Evolutionary conservation across 2,113 vertebrate species (phyloP).

Genomic region (Guaruba guarouba): DNA sequence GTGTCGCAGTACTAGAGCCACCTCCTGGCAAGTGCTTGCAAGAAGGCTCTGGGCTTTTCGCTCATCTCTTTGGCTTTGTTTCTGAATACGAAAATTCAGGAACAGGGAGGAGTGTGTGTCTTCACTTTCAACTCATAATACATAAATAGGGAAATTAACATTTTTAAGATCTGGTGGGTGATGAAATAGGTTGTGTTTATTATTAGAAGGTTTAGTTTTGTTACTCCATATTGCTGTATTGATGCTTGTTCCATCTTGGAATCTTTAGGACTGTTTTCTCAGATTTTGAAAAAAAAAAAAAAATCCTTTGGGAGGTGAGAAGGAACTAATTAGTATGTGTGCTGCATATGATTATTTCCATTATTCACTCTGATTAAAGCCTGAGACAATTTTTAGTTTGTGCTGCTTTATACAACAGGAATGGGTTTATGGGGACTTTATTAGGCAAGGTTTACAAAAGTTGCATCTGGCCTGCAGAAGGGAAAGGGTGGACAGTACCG

Average conservation of each 20-base stretch:
- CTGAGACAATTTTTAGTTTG: neutral
- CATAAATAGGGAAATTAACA: neutral
- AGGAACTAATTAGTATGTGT: neutral
- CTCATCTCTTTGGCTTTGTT: neutral
- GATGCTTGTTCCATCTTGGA: neutral
- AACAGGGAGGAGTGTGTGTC: neutral
- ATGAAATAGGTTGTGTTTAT: neutral
- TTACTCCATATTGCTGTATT: neutral
- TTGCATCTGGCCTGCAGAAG: neutral
- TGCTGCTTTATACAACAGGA: neutral
- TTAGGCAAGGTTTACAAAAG: neutral
- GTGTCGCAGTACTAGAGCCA: neutral
- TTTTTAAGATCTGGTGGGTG: neutral
- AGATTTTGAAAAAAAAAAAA: neutral
- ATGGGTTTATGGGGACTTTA: neutral
- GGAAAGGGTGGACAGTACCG: neutral
- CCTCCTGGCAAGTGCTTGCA: neutral
- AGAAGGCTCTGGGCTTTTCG: neutral
- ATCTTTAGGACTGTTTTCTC: neutral
- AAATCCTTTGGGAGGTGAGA: neutral
- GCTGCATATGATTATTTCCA: neutral
- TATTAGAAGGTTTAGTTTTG: neutral
- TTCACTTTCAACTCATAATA: neutral
- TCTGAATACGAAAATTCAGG: neutral
- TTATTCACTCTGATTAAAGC: neutral